A percentile compares a stretch with the other conserved stretches of the same genome.
Conservation (phyloP, 2,888 invertebrate genomes). For the Sminthurides aquaticus region DNA sequence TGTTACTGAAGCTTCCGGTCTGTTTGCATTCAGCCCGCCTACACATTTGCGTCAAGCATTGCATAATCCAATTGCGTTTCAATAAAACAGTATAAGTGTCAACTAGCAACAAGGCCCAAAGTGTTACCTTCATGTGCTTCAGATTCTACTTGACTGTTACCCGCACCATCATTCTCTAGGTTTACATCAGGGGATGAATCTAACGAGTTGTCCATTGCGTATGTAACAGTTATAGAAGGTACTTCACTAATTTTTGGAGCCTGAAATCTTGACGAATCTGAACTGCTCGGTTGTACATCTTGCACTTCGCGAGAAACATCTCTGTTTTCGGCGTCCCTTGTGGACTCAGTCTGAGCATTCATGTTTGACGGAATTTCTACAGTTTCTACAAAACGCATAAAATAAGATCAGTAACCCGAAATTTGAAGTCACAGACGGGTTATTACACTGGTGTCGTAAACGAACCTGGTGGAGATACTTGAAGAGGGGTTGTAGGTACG, state of each 20-base stretch:
- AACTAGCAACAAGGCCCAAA: too few species aligned
- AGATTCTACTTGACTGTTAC: conserved; percentile 8
- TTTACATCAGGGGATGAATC: conserved; percentile 15
- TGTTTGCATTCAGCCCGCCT: background rate
- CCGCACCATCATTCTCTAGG: conserved; percentile 4
- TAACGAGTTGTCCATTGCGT: conserved; percentile 31
- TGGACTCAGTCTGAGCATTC: conserved; percentile 18
- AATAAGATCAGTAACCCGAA: too few species aligned
- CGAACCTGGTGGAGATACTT: conserved; percentile 55
- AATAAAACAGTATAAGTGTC: too few species aligned
- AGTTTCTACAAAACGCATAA: conserved; percentile 1
- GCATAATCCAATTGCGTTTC: too few species aligned
- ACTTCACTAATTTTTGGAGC: conserved; percentile 23
- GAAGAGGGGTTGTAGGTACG: conserved; percentile 61
- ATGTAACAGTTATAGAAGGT: conserved; percentile 34
- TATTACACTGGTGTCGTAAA: background rate
- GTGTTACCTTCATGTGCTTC: conserved; percentile 19
- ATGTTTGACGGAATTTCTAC: conserved; percentile 13
- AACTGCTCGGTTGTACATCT: conserved; percentile 39
- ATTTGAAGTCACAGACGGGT: too few species aligned
- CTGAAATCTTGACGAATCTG: conserved; percentile 20
- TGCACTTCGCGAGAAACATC: background rate
- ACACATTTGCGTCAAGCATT: background rate
- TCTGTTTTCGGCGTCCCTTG: too few species aligned
- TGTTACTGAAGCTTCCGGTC: conserved; percentile 33